Conservation (phyloP, 2,113 vertebrate species). For the Melanerpes aurifrons region DNA sequence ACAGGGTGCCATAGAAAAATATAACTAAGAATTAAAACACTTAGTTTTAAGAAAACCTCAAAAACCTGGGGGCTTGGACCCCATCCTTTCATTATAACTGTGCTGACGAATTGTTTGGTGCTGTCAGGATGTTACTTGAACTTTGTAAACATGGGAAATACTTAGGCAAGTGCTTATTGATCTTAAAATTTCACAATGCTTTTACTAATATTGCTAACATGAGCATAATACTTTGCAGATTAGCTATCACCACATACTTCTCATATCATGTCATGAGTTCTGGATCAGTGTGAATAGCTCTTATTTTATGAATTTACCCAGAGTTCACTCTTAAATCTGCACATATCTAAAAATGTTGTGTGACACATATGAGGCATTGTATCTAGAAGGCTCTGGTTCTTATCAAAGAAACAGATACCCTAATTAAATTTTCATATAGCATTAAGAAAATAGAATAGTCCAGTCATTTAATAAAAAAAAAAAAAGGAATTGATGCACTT, state of each 20-base stretch:
- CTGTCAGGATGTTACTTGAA: background rate
- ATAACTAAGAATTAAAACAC: background rate
- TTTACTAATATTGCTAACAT: background rate
- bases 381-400: slow-evolving; percentile 53
- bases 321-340: slow-evolving; percentile 25
- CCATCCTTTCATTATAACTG: background rate
- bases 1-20: background rate
- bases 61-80: accelerated
- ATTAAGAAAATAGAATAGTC: background rate
- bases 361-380: slow-evolving; percentile 39
- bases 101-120: background rate
- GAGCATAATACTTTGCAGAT: background rate
- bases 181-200: background rate
- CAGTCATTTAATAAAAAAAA: background rate
- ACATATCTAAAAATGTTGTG: slow-evolving; percentile 10
- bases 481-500: background rate
- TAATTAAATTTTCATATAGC: slow-evolving; percentile 49
- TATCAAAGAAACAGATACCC: slow-evolving; percentile 58
- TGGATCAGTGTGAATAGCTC: slow-evolving; percentile 44
- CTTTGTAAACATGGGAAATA: background rate
- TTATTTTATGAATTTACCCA: slow-evolving; percentile 56
- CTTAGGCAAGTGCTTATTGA: background rate
- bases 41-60: background rate
- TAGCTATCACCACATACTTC: background rate
- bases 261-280: slow-evolving; percentile 29